Evolutionary conservation across 2,113 vertebrate species (phyloP).

Genomic region (Macrotus californicus): DNA sequence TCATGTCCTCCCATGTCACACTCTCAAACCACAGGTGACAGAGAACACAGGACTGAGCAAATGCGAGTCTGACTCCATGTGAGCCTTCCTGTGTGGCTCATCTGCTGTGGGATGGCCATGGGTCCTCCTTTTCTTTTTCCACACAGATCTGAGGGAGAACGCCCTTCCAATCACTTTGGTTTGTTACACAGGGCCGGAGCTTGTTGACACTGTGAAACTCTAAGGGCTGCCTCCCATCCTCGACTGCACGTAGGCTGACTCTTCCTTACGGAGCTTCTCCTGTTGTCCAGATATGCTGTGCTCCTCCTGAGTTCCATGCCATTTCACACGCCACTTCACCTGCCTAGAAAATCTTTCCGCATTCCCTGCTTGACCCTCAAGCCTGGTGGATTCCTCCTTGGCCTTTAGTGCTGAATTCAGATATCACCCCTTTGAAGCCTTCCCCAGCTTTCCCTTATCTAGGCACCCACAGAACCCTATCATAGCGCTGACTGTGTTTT

Average conservation of each 20-base stretch:
- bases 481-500: neutral
- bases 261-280: neutral
- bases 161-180: neutral
- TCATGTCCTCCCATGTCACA: neutral
- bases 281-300: fast-evolving
- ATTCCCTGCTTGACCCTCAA: neutral
- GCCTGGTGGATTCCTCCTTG: neutral
- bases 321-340: neutral
- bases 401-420: neutral
- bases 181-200: neutral
- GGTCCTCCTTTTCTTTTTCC: neutral
- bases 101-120: neutral
- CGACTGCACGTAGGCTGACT: neutral
- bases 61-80: neutral
- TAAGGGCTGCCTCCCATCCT: neutral
- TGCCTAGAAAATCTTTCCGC: neutral
- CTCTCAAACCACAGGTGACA: neutral
- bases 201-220: neutral
- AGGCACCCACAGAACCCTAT: neutral
- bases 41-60: neutral
- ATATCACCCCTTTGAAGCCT: neutral
- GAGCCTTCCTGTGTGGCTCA: neutral
- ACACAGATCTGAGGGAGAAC: neutral
- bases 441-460: neutral
- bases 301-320: neutral